phyloP scores from a whole-genome alignment of 2,888 invertebrate genomes.

The Stegophylla sp. region DNA sequence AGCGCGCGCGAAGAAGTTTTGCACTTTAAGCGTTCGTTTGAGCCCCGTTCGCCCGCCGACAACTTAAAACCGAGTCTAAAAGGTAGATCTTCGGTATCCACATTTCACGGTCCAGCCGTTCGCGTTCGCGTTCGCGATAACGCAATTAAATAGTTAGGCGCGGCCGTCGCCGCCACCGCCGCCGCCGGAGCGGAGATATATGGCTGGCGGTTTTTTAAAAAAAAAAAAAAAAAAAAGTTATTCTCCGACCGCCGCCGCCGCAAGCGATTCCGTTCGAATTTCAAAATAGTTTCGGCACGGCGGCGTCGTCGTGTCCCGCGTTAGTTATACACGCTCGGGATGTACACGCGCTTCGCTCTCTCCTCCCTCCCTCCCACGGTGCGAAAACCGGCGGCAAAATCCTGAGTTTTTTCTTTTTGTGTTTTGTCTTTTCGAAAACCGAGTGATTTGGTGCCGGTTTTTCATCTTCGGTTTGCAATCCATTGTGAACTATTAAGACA shows the following conservation, averaged over 20 bases:
- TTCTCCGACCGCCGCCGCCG: too few relatives aligned
- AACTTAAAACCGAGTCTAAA: slow-evolving; percentile 6
- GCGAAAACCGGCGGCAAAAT: too few relatives aligned
- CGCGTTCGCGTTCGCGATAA: slow-evolving; percentile 28
- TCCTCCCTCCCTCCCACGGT: too few relatives aligned
- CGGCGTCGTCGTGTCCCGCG: neutral
- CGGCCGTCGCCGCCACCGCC: too few relatives aligned
- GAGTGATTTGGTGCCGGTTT: too few relatives aligned
- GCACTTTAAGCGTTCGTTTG: slow-evolving; percentile 11
- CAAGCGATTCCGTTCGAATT: neutral
- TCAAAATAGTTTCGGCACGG: neutral
- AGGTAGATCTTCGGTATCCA: slow-evolving; percentile 40
- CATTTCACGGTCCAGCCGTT: slow-evolving; percentile 37
- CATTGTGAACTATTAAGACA: too few relatives aligned
- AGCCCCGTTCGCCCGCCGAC: neutral
- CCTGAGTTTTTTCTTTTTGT: too few relatives aligned
- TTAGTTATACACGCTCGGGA: neutral
- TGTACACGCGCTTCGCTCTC: neutral
- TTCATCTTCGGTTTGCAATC: too few relatives aligned
- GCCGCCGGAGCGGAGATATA: neutral
- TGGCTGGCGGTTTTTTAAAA: neutral
- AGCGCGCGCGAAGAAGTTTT: slow-evolving; percentile 27
- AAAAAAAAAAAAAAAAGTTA: too few relatives aligned
- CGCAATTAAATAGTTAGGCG: slow-evolving; percentile 34
- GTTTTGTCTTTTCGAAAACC: too few relatives aligned